Base-by-base conservation (phyloP, 2,888 invertebrate species). In the Tetheella fluctuosa region DNA sequence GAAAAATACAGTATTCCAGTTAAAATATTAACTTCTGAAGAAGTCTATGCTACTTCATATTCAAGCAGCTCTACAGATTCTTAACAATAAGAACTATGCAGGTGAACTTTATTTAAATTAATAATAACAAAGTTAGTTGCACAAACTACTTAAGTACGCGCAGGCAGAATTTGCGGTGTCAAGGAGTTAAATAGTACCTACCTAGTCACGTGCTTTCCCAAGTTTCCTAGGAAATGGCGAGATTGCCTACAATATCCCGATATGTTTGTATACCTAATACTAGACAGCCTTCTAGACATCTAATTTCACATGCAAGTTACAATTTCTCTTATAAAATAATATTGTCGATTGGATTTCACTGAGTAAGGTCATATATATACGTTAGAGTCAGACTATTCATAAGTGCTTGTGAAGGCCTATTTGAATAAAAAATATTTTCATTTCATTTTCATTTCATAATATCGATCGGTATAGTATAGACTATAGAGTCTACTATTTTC, bases 91-190 rank as follows among this genome's bases (percentile, higher is more conserved):
- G 20, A 6, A 10, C 10, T 48, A 20, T 10, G 48, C 48, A 20
- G 48, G 20, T 48, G 17, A 5, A 48, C 20, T 48, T 48, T 48
- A 20, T 17, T n/a, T 48, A 48, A 20, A 20, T 48, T 10, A 48
- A 48, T 10, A 48, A 48, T 48, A 48, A 20, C n/a, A 20, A 10
- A n/a, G 17, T 17, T 48, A 8, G 20, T 48, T 2, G 48, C 20
- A 48, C 48, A 20, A 10, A 20, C 48, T 20, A 20, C 7, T 48
- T 48, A 0, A 3, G 13, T 13, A n/a, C n/a, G n/a, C 7, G 7
- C n/a, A 42, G 42, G 42, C 42, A 42, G 7, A 20, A 20, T 48
- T 48, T 48, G 48, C 42, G 20, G 48, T 48, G 17, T 48, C 48
- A 48, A 4, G 20, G 20, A 48, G 48, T 48, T 48, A 48, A 48